Evolutionary conservation across 2,888 invertebrate species (phyloP).

Genomic region (Drosophila macrospina): DNA sequence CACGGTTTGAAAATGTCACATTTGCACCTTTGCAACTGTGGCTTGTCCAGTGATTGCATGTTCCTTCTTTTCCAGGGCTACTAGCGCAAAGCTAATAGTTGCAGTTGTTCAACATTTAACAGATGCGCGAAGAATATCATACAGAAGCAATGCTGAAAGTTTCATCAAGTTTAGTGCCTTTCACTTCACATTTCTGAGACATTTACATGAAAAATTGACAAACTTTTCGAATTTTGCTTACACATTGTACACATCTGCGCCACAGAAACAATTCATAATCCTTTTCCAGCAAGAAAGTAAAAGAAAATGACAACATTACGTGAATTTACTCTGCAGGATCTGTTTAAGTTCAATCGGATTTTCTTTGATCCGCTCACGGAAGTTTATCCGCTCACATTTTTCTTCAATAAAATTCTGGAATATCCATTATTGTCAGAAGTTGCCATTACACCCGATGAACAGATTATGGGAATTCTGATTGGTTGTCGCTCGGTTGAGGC

Average conservation of each 20-base stretch:
- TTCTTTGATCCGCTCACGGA: constrained; percentile 47
- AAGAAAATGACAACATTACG: constrained; percentile 46
- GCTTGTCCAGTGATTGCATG: no score
- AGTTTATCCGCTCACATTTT: constrained; percentile 38
- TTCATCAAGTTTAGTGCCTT: no score
- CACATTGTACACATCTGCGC: no score
- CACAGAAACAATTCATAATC: not conserved
- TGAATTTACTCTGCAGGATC: constrained; percentile 42
- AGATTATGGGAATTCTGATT: constrained; percentile 40
- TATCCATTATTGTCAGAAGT: constrained; percentile 41
- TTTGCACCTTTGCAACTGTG: no score
- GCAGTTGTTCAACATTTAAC: no score
- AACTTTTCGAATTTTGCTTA: not conserved
- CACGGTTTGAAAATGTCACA: no score
- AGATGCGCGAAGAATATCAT: no score
- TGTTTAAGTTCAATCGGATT: constrained; percentile 57
- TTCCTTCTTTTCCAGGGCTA: no score
- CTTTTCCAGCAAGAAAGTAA: not conserved
- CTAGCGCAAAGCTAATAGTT: no score
- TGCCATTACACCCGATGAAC: constrained; percentile 36
- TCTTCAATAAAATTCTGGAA: constrained; percentile 32
- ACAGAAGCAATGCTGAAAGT: no score
- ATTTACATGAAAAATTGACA: not conserved
- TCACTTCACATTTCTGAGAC: no score
- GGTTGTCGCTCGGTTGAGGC: constrained; percentile 4